These are phyloP conservation scores for Scaptomyza montana DNA, from an alignment of 1,140 invertebrate genomes.

Conservation along the genomic window DNA sequence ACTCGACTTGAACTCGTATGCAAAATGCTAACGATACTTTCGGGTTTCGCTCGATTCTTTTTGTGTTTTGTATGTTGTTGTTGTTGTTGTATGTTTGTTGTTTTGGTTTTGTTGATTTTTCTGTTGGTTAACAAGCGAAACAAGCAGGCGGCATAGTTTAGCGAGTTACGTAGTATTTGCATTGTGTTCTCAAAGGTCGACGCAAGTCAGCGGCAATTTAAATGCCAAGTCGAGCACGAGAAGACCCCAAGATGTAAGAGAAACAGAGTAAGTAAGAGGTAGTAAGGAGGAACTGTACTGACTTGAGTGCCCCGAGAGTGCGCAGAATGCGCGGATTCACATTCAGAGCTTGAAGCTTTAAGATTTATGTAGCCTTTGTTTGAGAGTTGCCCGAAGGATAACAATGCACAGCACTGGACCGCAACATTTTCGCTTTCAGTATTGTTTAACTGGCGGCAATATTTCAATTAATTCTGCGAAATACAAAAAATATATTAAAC, in stretches of 20 bases:
- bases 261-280: neutral
- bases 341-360: slow-evolving; percentile 31
- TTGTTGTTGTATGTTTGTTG: slow-evolving; percentile 16
- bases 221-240: slow-evolving; percentile 62
- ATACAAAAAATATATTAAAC: slow-evolving; percentile 37
- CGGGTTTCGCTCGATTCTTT: slow-evolving; percentile 37
- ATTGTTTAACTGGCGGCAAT: slow-evolving; percentile 48
- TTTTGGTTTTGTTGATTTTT: slow-evolving; percentile 51
- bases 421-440: slow-evolving; percentile 76
- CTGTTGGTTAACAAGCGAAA: slow-evolving; percentile 50
- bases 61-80: slow-evolving; percentile 16
- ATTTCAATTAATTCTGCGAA: slow-evolving; percentile 74
- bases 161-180: slow-evolving; percentile 47
- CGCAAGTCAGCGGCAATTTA: slow-evolving; percentile 68
- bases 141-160: slow-evolving; percentile 75
- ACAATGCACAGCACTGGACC: slow-evolving; percentile 46
- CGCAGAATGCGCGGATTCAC: neutral
- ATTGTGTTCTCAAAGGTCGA: slow-evolving; percentile 56
- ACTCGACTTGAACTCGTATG: slow-evolving; percentile 57
- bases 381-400: slow-evolving; percentile 42
- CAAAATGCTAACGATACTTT: slow-evolving; percentile 54
- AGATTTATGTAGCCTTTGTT: slow-evolving; percentile 78
- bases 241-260: slow-evolving; percentile 3
- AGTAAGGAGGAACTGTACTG: slow-evolving; percentile 1
- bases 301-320: neutral